These are phyloP conservation scores for Acomys russatus DNA, from an alignment of 2,797 vertebrate genomes.

Conservation along the genomic window DNA sequence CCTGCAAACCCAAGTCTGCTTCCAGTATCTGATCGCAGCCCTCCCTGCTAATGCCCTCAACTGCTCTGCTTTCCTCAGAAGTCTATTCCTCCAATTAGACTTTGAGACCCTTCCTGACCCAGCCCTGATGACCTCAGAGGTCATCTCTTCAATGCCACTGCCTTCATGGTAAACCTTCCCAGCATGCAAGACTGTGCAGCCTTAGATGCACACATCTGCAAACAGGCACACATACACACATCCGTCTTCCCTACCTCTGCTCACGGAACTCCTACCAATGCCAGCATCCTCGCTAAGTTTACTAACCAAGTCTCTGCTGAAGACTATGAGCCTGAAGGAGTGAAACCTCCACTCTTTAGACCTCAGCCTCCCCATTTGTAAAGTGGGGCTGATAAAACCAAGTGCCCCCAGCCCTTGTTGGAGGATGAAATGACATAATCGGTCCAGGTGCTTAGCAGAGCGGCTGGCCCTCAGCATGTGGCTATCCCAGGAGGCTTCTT, in stretches of 20 bases:
- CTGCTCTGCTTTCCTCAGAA: not conserved
- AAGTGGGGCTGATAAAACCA: not conserved
- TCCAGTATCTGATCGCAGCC: not conserved
- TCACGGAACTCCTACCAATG: not conserved
- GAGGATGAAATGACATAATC: not conserved
- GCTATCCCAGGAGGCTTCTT: not conserved
- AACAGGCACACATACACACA: not conserved
- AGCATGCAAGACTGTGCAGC: not conserved
- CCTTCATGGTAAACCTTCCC: not conserved
- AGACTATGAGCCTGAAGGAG: not conserved
- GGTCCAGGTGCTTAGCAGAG: not conserved
- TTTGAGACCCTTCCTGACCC: not conserved
- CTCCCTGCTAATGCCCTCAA: not conserved
- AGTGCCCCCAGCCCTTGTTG: not conserved
- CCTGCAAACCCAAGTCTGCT: not conserved
- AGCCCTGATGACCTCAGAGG: not conserved
- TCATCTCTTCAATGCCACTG: not conserved
- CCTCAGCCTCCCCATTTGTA: slow-evolving; percentile 38
- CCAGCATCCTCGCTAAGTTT: not conserved
- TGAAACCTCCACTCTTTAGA: not conserved
- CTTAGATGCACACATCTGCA: not conserved
- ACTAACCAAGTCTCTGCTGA: not conserved
- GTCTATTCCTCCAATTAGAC: slow-evolving; percentile 23
- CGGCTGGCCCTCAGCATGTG: not conserved
- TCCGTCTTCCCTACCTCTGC: not conserved